Conservation (phyloP, 2,888 invertebrate genomes). For the Masnerella sp. region DNA sequence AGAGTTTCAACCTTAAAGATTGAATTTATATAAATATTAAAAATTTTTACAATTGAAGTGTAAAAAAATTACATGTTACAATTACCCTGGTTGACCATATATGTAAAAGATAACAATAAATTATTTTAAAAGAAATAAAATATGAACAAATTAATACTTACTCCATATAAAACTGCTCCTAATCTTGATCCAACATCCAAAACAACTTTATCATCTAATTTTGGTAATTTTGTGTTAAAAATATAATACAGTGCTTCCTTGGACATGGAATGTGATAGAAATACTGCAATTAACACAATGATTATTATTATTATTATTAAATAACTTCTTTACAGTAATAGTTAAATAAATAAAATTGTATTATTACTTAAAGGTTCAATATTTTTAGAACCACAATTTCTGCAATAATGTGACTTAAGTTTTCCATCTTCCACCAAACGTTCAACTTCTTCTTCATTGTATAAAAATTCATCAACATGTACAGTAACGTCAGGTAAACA, state of each 20-base stretch:
- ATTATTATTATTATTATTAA: not conserved
- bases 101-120: too few relatives aligned
- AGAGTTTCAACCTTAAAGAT: too few relatives aligned
- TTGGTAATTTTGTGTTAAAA: constrained; percentile 82
- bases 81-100: too few relatives aligned
- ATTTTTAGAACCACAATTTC: constrained; percentile 79
- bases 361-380: constrained; percentile 78
- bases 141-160: constrained; percentile 72
- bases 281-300: constrained; percentile 74
- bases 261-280: constrained; percentile 84
- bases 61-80: too few relatives aligned
- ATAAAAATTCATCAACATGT: constrained; percentile 85
- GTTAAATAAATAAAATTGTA: too few relatives aligned
- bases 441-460: constrained; percentile 82
- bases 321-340: too few relatives aligned
- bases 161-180: constrained; percentile 84
- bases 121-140: too few relatives aligned
- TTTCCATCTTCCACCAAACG: constrained; percentile 79
- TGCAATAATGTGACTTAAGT: constrained; percentile 79
- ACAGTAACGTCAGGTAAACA: constrained; percentile 79
- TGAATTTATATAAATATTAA: too few relatives aligned
- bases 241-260: constrained; percentile 81
- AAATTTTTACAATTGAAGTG: too few relatives aligned
- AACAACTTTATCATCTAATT: constrained; percentile 80
- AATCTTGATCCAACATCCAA: constrained; percentile 85